Evolutionary conservation across 2,113 vertebrate species (phyloP), one percentile per base, ranked within the genome.

Genomic region (Apteryx mantelli): DNA sequence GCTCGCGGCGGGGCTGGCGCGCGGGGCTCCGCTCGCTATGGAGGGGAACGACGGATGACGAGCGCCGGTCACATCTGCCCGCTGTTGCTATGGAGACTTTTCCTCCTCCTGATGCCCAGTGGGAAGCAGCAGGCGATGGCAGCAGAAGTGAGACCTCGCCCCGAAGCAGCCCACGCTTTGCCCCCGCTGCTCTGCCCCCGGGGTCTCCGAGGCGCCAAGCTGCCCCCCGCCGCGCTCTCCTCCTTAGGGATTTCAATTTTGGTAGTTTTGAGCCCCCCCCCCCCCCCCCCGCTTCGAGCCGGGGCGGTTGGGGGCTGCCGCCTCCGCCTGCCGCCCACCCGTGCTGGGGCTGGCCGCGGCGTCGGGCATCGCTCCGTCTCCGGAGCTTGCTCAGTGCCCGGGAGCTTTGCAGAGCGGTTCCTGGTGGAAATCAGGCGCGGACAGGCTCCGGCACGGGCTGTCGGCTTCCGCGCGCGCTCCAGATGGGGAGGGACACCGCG

Each of bases 81-180:
- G 55, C 50, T 2, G 96, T 96, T 97, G 93, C 96, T 79, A 94
- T 96, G 96, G 96, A 94, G 92, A 96, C 46, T 84, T 84, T 58
- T 86, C 77, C 69, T 94, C 81, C 77, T 92, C 74, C 87, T 13
- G 11, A 3, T 87, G 93, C 89, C 95, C 95, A 15, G 61, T 61
- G 82, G 85, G 79, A 89, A 84, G 69, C 58, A 30, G 70, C 1
- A 11, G 76, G 58, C n/a, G 64, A 46, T 0, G 65, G 55, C 66
- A 75, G 70, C 1, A 2, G 10, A 5, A 1, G 50, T 81, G 77
- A 83, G 75, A 25, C 18, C 36, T 36, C 50, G n/a, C 71, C 56
- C 44, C 44, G 14, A 19, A 19, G 46, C 55, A 58, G 22, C 36
- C 63, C n/a, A 13, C 22, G 63, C 63, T 24, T 44, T 44, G 42